These are phyloP conservation scores for Notolabrus celidotus DNA, from an alignment of 2,797 vertebrate genomes.

Conservation along the genomic window DNA sequence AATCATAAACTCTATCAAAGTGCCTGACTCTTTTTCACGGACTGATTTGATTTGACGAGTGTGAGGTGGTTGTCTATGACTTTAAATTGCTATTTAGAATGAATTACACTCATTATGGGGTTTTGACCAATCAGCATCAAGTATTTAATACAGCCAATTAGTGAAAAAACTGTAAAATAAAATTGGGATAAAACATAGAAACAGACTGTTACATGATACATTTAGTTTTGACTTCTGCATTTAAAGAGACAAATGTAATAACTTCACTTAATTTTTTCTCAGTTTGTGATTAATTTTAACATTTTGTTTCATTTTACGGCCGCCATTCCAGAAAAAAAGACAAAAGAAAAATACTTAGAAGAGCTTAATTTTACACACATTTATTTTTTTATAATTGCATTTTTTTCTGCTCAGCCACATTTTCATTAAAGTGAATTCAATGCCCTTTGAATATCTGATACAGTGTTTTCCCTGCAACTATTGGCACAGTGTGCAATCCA, in stretches of 20 bases:
- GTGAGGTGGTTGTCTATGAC: too few species aligned
- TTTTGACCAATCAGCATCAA: too few species aligned
- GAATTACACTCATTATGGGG: too few species aligned
- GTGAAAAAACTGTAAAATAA: too few species aligned
- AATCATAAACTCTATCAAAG: too few species aligned
- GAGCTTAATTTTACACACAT: constrained; percentile 56
- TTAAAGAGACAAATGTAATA: constrained; percentile 37
- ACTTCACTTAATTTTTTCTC: constrained; percentile 30
- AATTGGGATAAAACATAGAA: constrained; percentile 5
- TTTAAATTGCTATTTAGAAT: too few species aligned
- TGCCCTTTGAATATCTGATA: constrained; percentile 66
- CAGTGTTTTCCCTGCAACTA: constrained; percentile 55
- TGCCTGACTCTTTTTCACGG: too few species aligned
- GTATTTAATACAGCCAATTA: too few species aligned
- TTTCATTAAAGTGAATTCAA: constrained; percentile 58
- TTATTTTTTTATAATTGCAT: constrained; percentile 54
- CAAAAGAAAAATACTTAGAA: constrained; percentile 40
- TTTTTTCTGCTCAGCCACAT: constrained; percentile 51
- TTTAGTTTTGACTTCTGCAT: constrained; percentile 4
- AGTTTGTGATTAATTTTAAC: constrained; percentile 35
- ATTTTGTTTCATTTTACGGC: constrained; percentile 47
- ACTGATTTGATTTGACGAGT: too few species aligned
- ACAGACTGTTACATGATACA: constrained; percentile 2
- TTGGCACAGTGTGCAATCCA: constrained; percentile 75
- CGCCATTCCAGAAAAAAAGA: constrained; percentile 21